Conservation (phyloP, 2,888 invertebrate genomes). For the Nycteola revayana region DNA sequence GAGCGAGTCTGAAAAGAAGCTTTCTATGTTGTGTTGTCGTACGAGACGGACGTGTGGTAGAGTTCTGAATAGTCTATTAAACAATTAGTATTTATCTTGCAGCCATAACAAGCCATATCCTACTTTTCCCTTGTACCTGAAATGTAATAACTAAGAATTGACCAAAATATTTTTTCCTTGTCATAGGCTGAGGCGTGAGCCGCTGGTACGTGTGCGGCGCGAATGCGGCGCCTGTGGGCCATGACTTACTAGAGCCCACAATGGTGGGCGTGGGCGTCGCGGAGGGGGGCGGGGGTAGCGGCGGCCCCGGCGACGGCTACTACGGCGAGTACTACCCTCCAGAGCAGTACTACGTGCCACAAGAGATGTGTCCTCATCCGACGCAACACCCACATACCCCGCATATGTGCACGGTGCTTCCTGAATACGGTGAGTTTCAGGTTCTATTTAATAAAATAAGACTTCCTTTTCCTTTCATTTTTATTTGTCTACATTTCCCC, state of each 20-base stretch:
- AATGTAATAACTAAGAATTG: too few relatives aligned
- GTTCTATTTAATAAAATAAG: too few relatives aligned
- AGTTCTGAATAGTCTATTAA: too few relatives aligned
- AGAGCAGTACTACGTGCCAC: constrained; percentile 80
- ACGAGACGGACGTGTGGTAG: too few relatives aligned
- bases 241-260: constrained; percentile 65
- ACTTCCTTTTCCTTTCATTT: too few relatives aligned
- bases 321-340: constrained; percentile 83
- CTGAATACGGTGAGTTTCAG: constrained; percentile 87
- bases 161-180: constrained; percentile 37
- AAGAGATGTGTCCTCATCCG: constrained; percentile 84
- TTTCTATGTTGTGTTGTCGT: too few relatives aligned
- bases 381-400: constrained; percentile 83
- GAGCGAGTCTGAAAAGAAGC: too few relatives aligned
- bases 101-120: too few relatives aligned
- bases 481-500: too few relatives aligned
- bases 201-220: constrained; percentile 43
- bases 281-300: constrained; percentile 68
- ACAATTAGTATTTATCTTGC: too few relatives aligned
- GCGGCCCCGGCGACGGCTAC: constrained; percentile 64
- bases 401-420: constrained; percentile 87
- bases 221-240: constrained; percentile 55
- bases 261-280: constrained; percentile 78
- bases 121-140: too few relatives aligned
- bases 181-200: constrained; percentile 55